Evolutionary conservation across 1,140 invertebrate species (phyloP).

Genomic region (Samia ricini): DNA sequence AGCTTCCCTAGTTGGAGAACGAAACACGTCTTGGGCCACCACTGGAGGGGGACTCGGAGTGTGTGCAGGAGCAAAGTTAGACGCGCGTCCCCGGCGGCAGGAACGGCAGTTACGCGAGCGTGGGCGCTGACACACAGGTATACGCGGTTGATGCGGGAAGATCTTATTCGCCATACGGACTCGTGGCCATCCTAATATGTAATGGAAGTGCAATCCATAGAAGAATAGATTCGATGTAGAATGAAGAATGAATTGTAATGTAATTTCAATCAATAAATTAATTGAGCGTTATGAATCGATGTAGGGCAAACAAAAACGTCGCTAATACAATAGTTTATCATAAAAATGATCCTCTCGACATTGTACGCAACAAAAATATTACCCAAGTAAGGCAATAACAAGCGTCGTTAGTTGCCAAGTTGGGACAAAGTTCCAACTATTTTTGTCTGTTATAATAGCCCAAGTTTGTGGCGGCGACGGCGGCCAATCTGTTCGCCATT

Average conservation of each 20-base stretch:
- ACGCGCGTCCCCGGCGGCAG: no score
- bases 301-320: conserved; percentile 14
- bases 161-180: no score
- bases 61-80: no score
- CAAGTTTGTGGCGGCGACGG: conserved; percentile 44
- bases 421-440: conserved; percentile 55
- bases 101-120: no score
- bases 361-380: conserved; percentile 60
- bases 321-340: conserved; percentile 53
- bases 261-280: not conserved
- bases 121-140: no score
- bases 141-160: no score
- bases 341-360: conserved; percentile 47
- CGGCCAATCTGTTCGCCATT: conserved; percentile 49
- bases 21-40: no score
- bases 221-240: no score
- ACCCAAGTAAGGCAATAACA: conserved; percentile 69
- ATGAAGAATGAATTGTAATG: not conserved
- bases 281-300: not conserved
- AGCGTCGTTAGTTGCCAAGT: conserved; percentile 52
- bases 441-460: conserved; percentile 69
- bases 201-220: no score
- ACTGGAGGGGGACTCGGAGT: no score
- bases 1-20: no score
- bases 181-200: no score